These are phyloP conservation scores for Elegia similella DNA, from an alignment of 2,888 invertebrate species.

Conservation along the genomic window DNA sequence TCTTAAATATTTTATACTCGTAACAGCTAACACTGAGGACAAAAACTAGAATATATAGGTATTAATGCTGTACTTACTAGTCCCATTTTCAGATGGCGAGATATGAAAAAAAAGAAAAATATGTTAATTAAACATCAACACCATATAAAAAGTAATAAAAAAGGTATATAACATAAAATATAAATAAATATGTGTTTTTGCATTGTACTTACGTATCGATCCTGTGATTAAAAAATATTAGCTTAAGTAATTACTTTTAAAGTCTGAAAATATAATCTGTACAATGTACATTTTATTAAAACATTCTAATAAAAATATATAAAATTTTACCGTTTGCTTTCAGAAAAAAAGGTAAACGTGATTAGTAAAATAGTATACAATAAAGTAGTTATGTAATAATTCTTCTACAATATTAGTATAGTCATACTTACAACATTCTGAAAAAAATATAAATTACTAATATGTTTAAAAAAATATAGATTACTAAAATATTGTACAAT, in stretches of 20 bases:
- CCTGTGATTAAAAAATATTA: neutral
- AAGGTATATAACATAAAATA: neutral
- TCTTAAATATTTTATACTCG: neutral
- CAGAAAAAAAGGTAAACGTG: neutral
- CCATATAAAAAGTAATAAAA: neutral
- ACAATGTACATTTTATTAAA: no score
- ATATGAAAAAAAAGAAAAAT: neutral
- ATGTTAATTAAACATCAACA: neutral
- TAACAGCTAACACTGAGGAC: no score
- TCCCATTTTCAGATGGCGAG: neutral
- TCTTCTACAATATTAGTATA: neutral
- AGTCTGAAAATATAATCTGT: no score
- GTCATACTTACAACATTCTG: neutral
- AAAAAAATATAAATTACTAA: neutral
- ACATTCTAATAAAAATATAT: no score
- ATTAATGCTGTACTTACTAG: neutral
- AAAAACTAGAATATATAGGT: no score
- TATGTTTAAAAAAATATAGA: neutral
- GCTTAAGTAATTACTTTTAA: no score
- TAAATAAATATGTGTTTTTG: neutral
- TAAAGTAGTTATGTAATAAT: neutral
- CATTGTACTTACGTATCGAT: neutral
- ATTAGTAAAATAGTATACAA: neutral
- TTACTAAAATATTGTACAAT: neutral
- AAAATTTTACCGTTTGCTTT: neutral